These are phyloP conservation scores for Percina caprodes DNA, from an alignment of 2,113 vertebrate genomes.

Conservation along the genomic window DNA sequence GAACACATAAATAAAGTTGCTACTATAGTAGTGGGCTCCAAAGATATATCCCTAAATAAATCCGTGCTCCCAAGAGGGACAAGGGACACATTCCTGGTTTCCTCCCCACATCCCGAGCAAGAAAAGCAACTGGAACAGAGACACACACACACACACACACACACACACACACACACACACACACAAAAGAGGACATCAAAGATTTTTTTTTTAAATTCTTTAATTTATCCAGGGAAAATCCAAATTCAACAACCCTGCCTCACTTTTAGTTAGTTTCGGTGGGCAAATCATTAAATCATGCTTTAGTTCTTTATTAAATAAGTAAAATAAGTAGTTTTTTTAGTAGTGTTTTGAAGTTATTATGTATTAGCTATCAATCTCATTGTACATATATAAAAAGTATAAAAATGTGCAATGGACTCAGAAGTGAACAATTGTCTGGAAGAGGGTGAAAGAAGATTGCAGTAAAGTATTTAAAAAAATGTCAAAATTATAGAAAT, in stretches of 20 bases:
- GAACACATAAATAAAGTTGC: constrained; percentile 29
- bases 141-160: neutral
- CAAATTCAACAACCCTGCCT: neutral
- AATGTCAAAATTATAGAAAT: neutral
- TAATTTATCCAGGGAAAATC: constrained; percentile 2
- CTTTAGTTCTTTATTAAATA: neutral
- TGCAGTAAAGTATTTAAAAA: too few species aligned
- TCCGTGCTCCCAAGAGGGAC: neutral
- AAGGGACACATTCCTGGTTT: constrained; percentile 42
- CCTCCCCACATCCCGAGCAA: constrained; percentile 19
- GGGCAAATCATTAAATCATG: neutral
- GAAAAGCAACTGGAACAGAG: constrained; percentile 51
- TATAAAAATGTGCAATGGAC: too few species aligned
- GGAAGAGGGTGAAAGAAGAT: too few species aligned
- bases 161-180: neutral
- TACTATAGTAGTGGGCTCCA: neutral
- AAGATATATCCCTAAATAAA: constrained; percentile 32
- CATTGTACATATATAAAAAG: too few species aligned
- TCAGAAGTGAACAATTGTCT: too few species aligned
- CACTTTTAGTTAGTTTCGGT: neutral
- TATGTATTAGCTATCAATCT: too few species aligned
- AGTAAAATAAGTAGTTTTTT: neutral
- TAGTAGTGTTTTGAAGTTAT: too few species aligned
- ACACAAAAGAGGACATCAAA: neutral
- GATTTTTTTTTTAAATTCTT: neutral